Evolutionary conservation across 2,888 invertebrate genomes (phyloP).

Genomic region (Latrodectus hesperus): DNA sequence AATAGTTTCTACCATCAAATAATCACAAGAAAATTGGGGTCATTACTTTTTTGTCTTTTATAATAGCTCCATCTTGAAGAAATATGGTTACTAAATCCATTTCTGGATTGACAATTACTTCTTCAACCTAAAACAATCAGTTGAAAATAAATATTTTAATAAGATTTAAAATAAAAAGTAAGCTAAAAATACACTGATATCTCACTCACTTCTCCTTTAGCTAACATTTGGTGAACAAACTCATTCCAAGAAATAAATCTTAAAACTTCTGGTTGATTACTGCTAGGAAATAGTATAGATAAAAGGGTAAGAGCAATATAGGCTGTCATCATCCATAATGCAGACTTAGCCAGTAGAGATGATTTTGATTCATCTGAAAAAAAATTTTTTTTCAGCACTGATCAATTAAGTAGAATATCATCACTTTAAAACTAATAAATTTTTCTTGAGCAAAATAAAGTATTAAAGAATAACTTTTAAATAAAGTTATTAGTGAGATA

Average conservation of each 20-base stretch:
- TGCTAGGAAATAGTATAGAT: slow-evolving; percentile 83
- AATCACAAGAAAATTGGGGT: slow-evolving; percentile 1
- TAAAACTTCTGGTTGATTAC: slow-evolving; percentile 83
- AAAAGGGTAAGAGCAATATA: slow-evolving; percentile 84
- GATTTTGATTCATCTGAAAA: slow-evolving; percentile 80
- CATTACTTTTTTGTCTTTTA: slow-evolving; percentile 84
- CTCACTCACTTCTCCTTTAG: slow-evolving; percentile 86
- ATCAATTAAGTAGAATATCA: neutral
- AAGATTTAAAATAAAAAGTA: neutral
- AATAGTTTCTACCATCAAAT: neutral
- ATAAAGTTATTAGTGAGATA: neutral
- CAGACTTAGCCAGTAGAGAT: slow-evolving; percentile 83
- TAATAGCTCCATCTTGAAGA: slow-evolving; percentile 87
- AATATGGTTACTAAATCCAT: slow-evolving; percentile 89
- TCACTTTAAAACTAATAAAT: neutral
- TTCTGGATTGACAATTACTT: slow-evolving; percentile 88
- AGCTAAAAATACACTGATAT: neutral
- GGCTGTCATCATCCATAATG: slow-evolving; percentile 83
- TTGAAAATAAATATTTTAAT: too few species aligned
- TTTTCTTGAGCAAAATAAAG: neutral
- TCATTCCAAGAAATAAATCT: slow-evolving; percentile 85
- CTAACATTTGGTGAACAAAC: slow-evolving; percentile 94
- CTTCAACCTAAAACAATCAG: slow-evolving; percentile 79
- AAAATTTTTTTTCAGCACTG: neutral
- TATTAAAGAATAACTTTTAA: neutral